Conservation (phyloP, 2,888 invertebrate species). For the Habroteleia sp. region DNA sequence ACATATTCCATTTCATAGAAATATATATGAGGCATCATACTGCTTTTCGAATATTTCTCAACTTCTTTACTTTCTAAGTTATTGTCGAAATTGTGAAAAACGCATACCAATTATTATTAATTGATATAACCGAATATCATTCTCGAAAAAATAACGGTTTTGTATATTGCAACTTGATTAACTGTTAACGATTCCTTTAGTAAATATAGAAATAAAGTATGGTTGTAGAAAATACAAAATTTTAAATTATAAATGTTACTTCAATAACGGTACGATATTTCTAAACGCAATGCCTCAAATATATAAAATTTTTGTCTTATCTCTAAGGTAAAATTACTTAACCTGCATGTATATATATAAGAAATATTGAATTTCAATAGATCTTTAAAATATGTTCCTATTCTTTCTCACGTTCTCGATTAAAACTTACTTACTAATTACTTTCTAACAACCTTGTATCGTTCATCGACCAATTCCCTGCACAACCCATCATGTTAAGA, state of each 20-base stretch:
- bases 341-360: conserved; percentile 70
- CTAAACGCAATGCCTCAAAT: conserved; percentile 49
- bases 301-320: conserved; percentile 56
- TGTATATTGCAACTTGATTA: too few relatives aligned
- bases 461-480: conserved; percentile 54
- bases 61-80: neutral
- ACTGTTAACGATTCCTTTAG: too few relatives aligned
- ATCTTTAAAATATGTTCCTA: conserved; percentile 79
- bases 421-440: conserved; percentile 76
- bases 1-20: conserved; percentile 40
- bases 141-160: too few relatives aligned
- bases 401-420: conserved; percentile 71
- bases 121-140: too few relatives aligned
- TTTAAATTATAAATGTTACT: too few relatives aligned
- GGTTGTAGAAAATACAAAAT: too few relatives aligned
- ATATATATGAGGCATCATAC: conserved; percentile 51
- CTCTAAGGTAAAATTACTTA: conserved; percentile 61
- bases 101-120: too few relatives aligned
- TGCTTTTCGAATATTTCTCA: conserved; percentile 7
- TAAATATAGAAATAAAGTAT: too few relatives aligned
- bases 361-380: conserved; percentile 78
- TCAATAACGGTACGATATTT: conserved; percentile 1
- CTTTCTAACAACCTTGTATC: conserved; percentile 81
- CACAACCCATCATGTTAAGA: conserved; percentile 19
- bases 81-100: too few relatives aligned